Conservation (phyloP, 2,113 vertebrate genomes). For the Rattus norvegicus region GRCr8 NC_086021.1:42472501-42473000, state of each 20-base stretch:
- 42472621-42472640: conserved; percentile 6
- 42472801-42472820: conserved; percentile 28
- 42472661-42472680: not conserved
- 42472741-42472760: conserved; percentile 42
- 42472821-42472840: not conserved
- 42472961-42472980: not conserved
- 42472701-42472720: not conserved
- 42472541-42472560: not conserved
- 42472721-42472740: conserved; percentile 26
- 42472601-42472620: not conserved
- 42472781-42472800: not conserved
- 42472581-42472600: not conserved
- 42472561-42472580: not conserved
- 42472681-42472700: not conserved
- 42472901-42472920: conserved; percentile 22
- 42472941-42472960: not conserved
- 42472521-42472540: not conserved
- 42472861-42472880: not conserved
- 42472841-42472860: not conserved
- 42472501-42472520: not conserved
- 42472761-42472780: not conserved
- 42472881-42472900: conserved; percentile 15
- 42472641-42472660: not conserved
- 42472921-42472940: not conserved
- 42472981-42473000: not conserved